These are phyloP conservation scores for Tarsius wallacei DNA, from an alignment of 2,797 vertebrate species.

Conservation along the genomic window DNA sequence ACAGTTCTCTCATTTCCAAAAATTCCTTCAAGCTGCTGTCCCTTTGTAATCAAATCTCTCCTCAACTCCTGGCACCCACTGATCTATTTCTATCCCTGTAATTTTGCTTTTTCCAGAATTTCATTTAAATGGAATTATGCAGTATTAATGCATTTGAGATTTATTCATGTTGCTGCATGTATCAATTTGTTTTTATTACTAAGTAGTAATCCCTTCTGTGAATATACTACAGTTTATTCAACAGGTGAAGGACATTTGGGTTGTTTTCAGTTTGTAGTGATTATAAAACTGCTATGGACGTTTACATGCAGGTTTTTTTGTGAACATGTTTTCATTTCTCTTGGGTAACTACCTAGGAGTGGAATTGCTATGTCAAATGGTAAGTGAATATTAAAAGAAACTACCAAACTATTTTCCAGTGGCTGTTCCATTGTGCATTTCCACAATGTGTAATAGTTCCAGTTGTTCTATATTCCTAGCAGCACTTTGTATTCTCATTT, in stretches of 20 bases:
- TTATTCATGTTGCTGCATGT: not conserved
- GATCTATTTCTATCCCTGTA: not conserved
- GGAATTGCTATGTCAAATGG: not conserved
- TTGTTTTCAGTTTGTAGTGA: not conserved
- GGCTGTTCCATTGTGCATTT: not conserved
- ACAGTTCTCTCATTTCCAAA: not conserved
- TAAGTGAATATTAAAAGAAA: not conserved
- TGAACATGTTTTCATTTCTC: not conserved
- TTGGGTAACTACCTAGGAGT: not conserved
- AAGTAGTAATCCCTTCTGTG: not conserved
- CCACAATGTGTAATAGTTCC: not conserved
- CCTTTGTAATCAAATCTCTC: not conserved
- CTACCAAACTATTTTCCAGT: not conserved
- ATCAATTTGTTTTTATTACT: not conserved
- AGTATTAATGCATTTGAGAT: not conserved
- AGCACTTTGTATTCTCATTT: not conserved
- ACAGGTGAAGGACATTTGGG: not conserved
- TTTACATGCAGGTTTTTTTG: not conserved
- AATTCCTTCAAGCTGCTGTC: not conserved
- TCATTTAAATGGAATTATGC: not conserved
- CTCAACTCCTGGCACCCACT: not conserved
- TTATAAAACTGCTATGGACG: not conserved
- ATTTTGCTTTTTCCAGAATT: not conserved
- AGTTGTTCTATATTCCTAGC: not conserved
- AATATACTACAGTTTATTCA: not conserved